Percentiles rank a stretch among this genome's conserved stretches.
Evolutionary conservation across 2,888 invertebrate species (phyloP).

Genomic region (Boloria selene): DNA sequence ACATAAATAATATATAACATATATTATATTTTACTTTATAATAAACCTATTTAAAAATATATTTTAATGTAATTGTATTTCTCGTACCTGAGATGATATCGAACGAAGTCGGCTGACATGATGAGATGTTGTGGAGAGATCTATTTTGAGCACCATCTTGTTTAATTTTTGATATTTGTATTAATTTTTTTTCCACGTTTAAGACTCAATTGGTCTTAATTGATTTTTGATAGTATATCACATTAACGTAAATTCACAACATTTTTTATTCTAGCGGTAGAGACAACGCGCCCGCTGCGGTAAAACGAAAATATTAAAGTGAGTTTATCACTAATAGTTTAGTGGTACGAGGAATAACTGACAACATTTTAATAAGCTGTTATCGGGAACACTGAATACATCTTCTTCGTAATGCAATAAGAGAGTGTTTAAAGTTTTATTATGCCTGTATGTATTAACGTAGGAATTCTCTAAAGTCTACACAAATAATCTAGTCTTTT

Average conservation of each 20-base stretch:
- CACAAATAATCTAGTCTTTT: slow-evolving; percentile 1
- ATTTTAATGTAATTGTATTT: background rate
- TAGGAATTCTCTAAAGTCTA: background rate
- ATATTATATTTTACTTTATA: no score
- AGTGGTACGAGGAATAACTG: slow-evolving; percentile 2
- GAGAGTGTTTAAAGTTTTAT: background rate
- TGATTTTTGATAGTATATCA: background rate
- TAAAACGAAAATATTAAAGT: slow-evolving; percentile 1
- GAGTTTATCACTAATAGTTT: slow-evolving; percentile 6
- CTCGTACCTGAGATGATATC: slow-evolving; percentile 61
- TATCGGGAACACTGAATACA: slow-evolving; percentile 4
- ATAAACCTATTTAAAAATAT: background rate
- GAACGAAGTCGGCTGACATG: slow-evolving; percentile 55
- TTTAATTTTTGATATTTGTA: background rate
- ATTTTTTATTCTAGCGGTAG: background rate
- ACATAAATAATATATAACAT: no score
- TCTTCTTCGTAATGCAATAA: background rate
- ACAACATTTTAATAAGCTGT: slow-evolving; percentile 10
- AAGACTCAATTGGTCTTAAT: background rate
- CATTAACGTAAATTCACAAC: background rate
- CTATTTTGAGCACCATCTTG: slow-evolving; percentile 57
- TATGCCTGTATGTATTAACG: background rate
- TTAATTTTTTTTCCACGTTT: background rate
- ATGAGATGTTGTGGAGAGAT: slow-evolving; percentile 48
- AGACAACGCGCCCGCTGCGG: slow-evolving; percentile 8